Evolutionary conservation across 1,140 invertebrate species (phyloP).

Genomic region (Heterodera carotae): DNA sequence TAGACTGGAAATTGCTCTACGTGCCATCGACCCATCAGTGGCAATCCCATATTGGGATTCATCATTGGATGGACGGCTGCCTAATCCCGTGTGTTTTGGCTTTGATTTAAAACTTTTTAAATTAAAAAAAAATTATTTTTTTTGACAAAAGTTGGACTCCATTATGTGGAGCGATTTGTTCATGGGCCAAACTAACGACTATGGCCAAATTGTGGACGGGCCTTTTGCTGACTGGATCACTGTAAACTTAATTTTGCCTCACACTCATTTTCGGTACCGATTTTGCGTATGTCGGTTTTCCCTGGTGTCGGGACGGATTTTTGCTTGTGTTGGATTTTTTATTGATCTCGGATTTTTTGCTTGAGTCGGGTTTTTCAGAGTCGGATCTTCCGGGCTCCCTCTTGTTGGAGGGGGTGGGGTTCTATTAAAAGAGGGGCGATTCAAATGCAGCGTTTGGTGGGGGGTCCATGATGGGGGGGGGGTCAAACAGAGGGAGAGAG

Average conservation of each 20-base stretch:
- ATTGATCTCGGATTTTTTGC: too few species aligned
- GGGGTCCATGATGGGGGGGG: too few species aligned
- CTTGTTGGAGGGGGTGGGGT: too few species aligned
- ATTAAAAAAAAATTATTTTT: neutral
- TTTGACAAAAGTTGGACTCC: conserved; percentile 1
- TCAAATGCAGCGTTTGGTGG: too few species aligned
- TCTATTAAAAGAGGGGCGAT: too few species aligned
- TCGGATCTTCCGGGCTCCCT: too few species aligned
- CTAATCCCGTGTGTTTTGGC: neutral
- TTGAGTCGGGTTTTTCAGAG: too few species aligned
- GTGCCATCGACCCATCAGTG: neutral
- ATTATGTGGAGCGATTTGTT: conserved; percentile 2
- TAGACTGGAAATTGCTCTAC: conserved; percentile 19
- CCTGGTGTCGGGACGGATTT: too few species aligned
- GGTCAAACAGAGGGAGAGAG: too few species aligned
- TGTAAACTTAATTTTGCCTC: neutral
- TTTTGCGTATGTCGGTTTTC: too few species aligned
- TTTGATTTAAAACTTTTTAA: neutral
- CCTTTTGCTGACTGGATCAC: conserved; percentile 10
- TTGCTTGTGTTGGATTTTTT: too few species aligned
- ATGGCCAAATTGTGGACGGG: conserved; percentile 6
- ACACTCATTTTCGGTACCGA: too few species aligned
- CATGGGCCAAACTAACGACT: neutral
- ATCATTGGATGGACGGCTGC: conserved; percentile 1
- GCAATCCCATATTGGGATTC: conserved; percentile 20